Percentiles rank a stretch among this genome's conserved stretches.
Conservation (phyloP, 2,797 vertebrate genomes). For the Gobionotothen gibberifrons region DNA sequence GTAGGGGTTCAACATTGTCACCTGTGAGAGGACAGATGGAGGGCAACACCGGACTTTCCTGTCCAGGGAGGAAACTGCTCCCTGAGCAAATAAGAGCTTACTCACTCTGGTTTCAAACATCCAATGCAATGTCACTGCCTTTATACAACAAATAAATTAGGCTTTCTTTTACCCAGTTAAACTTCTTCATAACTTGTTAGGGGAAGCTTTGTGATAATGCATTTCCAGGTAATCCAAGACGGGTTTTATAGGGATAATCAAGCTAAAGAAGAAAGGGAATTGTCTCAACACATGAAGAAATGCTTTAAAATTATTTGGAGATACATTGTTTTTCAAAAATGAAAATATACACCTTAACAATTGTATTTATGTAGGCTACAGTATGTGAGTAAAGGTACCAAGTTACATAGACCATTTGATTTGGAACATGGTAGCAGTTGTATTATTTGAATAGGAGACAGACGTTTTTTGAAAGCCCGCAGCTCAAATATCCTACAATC, state of each 20-base stretch:
- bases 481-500: neutral
- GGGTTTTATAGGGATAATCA: too few relatives aligned
- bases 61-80: conserved; percentile 38
- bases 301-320: too few relatives aligned
- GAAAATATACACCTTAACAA: too few relatives aligned
- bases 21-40: conserved; percentile 9
- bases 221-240: too few relatives aligned
- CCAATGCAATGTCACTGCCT: neutral
- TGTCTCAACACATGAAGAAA: too few relatives aligned
- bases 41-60: conserved; percentile 35
- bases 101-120: conserved; percentile 11
- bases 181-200: too few relatives aligned
- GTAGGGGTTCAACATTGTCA: conserved; percentile 1
- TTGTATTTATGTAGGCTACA: too few relatives aligned
- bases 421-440: neutral
- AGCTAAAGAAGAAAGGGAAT: too few relatives aligned
- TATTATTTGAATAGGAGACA: neutral
- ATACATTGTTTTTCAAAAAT: too few relatives aligned
- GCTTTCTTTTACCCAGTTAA: neutral
- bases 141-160: neutral
- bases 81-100: conserved; percentile 42
- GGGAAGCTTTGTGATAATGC: too few relatives aligned
- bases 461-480: neutral
- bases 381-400: too few relatives aligned
- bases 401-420: too few relatives aligned